Conservation (phyloP, 2,888 invertebrate species). For the Drosophila pullipes region DNA sequence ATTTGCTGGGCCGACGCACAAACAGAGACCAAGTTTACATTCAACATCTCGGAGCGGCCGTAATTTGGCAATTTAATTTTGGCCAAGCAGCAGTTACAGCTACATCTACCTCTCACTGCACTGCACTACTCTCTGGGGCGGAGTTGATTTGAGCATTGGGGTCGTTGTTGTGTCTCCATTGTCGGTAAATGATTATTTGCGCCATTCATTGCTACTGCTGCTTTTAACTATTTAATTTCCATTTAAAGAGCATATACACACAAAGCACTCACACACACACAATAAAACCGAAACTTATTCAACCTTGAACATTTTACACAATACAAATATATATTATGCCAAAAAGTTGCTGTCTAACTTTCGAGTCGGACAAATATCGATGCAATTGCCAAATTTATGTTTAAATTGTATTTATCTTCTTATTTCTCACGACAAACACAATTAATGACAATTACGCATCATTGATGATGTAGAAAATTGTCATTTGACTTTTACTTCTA, state of each 20-base stretch:
- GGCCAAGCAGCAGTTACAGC: conserved; percentile 32
- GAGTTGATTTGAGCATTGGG: conserved; percentile 8
- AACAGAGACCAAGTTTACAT: conserved; percentile 38
- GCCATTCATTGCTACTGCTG: conserved; percentile 38
- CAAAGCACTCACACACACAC: conserved; percentile 11
- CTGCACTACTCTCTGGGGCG: conserved; percentile 4
- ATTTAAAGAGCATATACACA: conserved; percentile 41
- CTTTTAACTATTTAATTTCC: conserved; percentile 44
- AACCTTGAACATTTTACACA: conserved; percentile 72
- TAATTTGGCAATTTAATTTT: conserved; percentile 71
- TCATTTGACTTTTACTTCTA: conserved; percentile 32
- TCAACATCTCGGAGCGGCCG: conserved; percentile 25
- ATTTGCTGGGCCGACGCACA: conserved; percentile 53
- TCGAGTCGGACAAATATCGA: conserved; percentile 28
- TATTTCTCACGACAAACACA: conserved; percentile 38
- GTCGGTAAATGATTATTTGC: conserved; percentile 55
- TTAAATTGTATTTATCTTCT: conserved; percentile 33
- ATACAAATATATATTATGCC: conserved; percentile 38
- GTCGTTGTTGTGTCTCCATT: conserved; percentile 17
- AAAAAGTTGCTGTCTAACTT: conserved; percentile 50
- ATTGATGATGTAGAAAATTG: conserved; percentile 62
- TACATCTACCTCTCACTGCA: conserved; percentile 3
- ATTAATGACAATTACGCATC: conserved; percentile 76
- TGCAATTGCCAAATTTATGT: conserved; percentile 63
- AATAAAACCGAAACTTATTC: conserved; percentile 60